These are phyloP conservation scores for Cartodere bifasciata DNA, from an alignment of 2,888 invertebrate genomes.

Conservation along the genomic window DNA sequence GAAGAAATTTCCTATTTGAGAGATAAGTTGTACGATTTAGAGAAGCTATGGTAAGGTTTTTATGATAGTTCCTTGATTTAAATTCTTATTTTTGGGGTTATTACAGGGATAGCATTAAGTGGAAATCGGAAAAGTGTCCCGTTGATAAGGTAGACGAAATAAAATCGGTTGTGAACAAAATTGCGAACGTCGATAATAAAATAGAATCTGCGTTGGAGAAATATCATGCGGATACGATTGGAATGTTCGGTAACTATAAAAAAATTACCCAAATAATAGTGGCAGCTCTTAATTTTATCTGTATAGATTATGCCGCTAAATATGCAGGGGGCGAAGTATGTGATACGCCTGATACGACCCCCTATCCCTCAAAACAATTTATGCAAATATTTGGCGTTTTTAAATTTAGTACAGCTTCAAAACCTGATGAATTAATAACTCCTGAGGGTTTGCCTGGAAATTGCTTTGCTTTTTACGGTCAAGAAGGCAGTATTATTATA, in stretches of 20 bases:
- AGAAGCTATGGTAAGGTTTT: slow-evolving; percentile 2
- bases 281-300: slow-evolving; percentile 1
- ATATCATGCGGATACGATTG: slow-evolving; percentile 10
- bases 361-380: slow-evolving; percentile 7
- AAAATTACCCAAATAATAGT: background rate
- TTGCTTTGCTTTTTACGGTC: slow-evolving; percentile 11
- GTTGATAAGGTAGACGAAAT: slow-evolving; percentile 8
- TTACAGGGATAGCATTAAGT: slow-evolving; percentile 7
- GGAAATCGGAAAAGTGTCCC: slow-evolving; percentile 1
- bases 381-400: slow-evolving; percentile 9
- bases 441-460: slow-evolving; percentile 9
- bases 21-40: slow-evolving; percentile 6
- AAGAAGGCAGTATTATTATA: slow-evolving; percentile 6
- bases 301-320: slow-evolving; percentile 11
- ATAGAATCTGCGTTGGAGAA: slow-evolving; percentile 8
- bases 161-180: slow-evolving; percentile 4
- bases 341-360: slow-evolving; percentile 4
- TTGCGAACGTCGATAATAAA: slow-evolving; percentile 6
- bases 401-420: slow-evolving; percentile 5
- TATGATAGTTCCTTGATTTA: background rate
- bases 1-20: slow-evolving; percentile 5
- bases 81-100: background rate
- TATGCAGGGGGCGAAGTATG: slow-evolving; percentile 10
- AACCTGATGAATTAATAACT: slow-evolving; percentile 7
- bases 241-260: slow-evolving; percentile 8